Evolutionary conservation across 2,113 vertebrate genomes (phyloP).

Genomic region (Bubalus kerabau): DNA sequence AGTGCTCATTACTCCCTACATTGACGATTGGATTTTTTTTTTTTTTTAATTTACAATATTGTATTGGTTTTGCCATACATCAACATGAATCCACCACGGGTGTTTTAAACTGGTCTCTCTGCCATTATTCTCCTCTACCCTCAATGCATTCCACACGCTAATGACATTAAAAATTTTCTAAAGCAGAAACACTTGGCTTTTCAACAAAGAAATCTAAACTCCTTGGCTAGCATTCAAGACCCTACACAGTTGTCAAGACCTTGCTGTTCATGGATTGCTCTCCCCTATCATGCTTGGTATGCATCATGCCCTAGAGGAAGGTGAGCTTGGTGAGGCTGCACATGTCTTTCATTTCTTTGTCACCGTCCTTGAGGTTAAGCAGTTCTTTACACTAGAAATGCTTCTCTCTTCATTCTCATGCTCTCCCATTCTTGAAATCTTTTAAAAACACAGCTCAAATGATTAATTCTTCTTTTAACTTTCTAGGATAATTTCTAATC

Average conservation of each 20-base stretch:
- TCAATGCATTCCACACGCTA: not conserved
- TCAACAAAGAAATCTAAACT: not conserved
- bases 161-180: not conserved
- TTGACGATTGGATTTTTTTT: not conserved
- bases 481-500: not conserved
- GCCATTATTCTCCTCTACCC: not conserved
- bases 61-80: no score
- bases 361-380: not conserved
- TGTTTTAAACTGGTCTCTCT: not conserved
- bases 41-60: not conserved
- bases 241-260: not conserved
- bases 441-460: not conserved
- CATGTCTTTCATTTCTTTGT: not conserved
- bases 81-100: fast-evolving
- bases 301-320: not conserved
- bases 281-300: not conserved
- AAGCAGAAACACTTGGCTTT: not conserved
- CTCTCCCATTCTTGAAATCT: not conserved
- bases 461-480: not conserved
- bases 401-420: not conserved
- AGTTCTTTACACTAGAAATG: not conserved
- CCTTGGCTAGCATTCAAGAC: not conserved
- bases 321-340: not conserved
- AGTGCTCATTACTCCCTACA: not conserved
- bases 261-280: not conserved